A percentile compares a stretch with the other conserved stretches of the same genome.
phyloP scores from a whole-genome alignment of 2,888 invertebrate genomes.

The Gerris lacustris region DNA sequence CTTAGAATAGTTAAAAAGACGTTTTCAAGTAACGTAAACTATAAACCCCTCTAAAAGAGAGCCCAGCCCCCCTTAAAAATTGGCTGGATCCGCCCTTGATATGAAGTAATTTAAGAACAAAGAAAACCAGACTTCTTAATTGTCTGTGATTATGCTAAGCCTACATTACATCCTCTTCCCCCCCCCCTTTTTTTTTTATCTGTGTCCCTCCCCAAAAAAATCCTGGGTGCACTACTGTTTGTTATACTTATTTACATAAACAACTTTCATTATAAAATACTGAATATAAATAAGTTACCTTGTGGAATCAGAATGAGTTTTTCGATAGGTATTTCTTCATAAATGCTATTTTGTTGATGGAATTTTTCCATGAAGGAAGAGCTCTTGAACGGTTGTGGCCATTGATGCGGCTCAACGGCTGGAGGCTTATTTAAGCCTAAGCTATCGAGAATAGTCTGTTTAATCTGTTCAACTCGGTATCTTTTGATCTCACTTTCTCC shows the following conservation, averaged over 20 bases:
- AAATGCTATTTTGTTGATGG: neutral
- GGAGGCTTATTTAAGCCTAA: slow-evolving; percentile 58
- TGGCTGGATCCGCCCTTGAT: too few species aligned
- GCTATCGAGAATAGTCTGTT: slow-evolving; percentile 72
- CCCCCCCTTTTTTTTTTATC: too few species aligned
- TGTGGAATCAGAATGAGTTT: neutral
- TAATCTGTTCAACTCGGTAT: slow-evolving; percentile 65
- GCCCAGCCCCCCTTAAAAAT: too few species aligned
- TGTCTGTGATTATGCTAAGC: too few species aligned
- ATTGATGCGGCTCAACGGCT: slow-evolving; percentile 43
- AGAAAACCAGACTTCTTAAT: too few species aligned
- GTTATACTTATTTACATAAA: neutral
- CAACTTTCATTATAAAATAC: neutral
- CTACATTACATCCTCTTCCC: too few species aligned
- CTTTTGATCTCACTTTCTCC: slow-evolving; percentile 43
- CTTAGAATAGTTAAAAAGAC: too few species aligned
- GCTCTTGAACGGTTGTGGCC: neutral
- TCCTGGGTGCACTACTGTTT: too few species aligned
- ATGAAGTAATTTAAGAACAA: too few species aligned
- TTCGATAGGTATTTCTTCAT: neutral
- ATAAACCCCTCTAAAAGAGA: too few species aligned
- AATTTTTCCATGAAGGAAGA: neutral
- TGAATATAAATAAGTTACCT: neutral
- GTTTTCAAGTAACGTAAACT: too few species aligned
- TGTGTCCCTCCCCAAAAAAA: too few species aligned